phyloP scores from a whole-genome alignment of 1,140 invertebrate species.

The Brachionus calyciflorus region DNA sequence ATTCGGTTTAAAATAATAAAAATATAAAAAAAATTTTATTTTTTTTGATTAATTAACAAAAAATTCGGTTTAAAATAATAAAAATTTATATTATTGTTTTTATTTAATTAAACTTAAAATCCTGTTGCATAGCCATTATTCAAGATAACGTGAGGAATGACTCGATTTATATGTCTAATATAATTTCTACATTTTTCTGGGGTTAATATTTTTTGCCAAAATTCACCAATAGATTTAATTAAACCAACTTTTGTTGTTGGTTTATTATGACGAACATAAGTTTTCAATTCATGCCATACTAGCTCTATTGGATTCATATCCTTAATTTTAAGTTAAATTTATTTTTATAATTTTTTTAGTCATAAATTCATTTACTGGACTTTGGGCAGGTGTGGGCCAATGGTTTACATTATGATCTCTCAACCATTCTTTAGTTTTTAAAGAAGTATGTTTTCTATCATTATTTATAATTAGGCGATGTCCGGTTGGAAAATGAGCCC shows the following conservation, averaged over 20 bases:
- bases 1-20: too few relatives aligned
- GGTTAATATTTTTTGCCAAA: conserved; percentile 21
- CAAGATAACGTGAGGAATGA: not conserved
- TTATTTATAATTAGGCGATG: not conserved
- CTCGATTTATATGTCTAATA: not conserved
- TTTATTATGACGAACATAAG: conserved; percentile 1
- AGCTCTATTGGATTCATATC: conserved; percentile 38
- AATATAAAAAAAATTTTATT: too few relatives aligned
- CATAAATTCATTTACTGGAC: not conserved
- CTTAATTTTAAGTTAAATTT: not conserved
- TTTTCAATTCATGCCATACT: conserved; percentile 9
- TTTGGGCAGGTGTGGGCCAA: not conserved
- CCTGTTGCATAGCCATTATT: conserved; percentile 14
- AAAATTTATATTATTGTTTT: not conserved
- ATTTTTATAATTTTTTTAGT: too few relatives aligned
- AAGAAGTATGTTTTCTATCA: not conserved
- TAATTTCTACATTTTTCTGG: conserved; percentile 3
- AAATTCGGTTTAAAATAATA: not conserved
- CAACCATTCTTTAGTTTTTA: not conserved
- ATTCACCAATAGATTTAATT: not conserved
- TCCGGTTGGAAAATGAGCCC: not conserved
- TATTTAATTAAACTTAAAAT: not conserved
- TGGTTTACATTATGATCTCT: not conserved
- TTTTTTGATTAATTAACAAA: not conserved
- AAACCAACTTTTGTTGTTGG: not conserved